Conservation (phyloP, 1,140 invertebrate genomes). For the Lethrus apterus region DNA sequence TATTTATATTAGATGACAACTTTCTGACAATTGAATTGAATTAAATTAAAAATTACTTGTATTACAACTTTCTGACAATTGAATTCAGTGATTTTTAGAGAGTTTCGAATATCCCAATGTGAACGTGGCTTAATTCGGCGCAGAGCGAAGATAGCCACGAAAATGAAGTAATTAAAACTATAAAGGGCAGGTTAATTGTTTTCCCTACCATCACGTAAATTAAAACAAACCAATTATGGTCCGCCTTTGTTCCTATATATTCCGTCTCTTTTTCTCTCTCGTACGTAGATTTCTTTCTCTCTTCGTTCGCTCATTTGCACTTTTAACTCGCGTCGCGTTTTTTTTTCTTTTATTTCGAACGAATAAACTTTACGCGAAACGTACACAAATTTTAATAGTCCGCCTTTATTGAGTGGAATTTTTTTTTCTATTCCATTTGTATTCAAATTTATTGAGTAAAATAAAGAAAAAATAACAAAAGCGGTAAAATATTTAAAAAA, state of each 20-base stretch:
- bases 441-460: neutral
- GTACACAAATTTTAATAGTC: neutral
- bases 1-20: too few relatives aligned
- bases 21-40: too few relatives aligned
- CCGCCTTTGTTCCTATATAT: conserved; percentile 26
- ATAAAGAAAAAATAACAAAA: neutral
- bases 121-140: conserved; percentile 30
- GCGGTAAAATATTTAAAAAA: neutral
- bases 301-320: neutral
- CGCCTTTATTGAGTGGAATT: too few relatives aligned
- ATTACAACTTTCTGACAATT: too few relatives aligned
- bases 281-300: neutral
- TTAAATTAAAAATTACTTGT: too few relatives aligned
- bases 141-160: conserved; percentile 33
- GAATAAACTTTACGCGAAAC: neutral
- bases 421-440: too few relatives aligned
- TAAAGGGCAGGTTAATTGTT: conserved; percentile 44
- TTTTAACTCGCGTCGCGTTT: neutral
- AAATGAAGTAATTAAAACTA: conserved; percentile 45
- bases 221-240: conserved; percentile 43
- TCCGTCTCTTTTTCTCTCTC: conserved; percentile 1
- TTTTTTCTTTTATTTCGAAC: neutral
- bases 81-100: too few relatives aligned
- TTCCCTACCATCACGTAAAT: conserved; percentile 42
- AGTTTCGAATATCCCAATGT: conserved; percentile 30